These are phyloP conservation scores for Eidolon dupreanum DNA, from an alignment of 2,797 vertebrate genomes.

Conservation along the genomic window DNA sequence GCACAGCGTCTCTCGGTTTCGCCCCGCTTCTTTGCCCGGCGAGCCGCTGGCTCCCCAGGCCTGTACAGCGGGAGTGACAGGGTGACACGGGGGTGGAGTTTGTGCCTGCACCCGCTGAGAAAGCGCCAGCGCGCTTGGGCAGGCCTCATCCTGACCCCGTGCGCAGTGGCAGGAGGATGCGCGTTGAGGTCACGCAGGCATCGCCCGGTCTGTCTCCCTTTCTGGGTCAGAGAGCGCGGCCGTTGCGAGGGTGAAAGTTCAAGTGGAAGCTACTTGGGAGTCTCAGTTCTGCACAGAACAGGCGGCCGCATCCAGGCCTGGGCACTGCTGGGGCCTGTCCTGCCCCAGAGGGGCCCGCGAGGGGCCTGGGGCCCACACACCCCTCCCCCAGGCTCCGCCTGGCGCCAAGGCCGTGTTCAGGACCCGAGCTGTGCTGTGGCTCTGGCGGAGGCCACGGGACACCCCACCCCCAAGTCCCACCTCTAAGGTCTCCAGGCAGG, in stretches of 20 bases:
- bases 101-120: background rate
- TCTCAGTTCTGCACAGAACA: background rate
- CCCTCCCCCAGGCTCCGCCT: background rate
- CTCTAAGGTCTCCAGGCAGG: background rate
- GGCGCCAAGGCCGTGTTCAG: background rate
- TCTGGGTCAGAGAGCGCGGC: background rate
- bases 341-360: background rate
- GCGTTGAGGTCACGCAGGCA: too few species aligned
- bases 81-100: too few species aligned
- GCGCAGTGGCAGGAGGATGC: background rate
- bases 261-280: background rate
- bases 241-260: too few species aligned
- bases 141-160: background rate
- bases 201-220: background rate
- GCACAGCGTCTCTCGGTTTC: background rate
- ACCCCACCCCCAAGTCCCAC: background rate
- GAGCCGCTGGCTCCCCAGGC: too few species aligned
- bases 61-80: accelerated
- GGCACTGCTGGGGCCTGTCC: too few species aligned
- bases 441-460: accelerated
- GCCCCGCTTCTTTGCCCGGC: background rate
- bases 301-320: background rate
- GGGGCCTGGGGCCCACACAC: background rate
- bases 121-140: background rate
- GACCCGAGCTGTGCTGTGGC: background rate